A percentile compares a stretch with the other conserved stretches of the same genome.
Evolutionary conservation across 2,888 invertebrate genomes (phyloP).

Genomic region (Nomada flava): DNA sequence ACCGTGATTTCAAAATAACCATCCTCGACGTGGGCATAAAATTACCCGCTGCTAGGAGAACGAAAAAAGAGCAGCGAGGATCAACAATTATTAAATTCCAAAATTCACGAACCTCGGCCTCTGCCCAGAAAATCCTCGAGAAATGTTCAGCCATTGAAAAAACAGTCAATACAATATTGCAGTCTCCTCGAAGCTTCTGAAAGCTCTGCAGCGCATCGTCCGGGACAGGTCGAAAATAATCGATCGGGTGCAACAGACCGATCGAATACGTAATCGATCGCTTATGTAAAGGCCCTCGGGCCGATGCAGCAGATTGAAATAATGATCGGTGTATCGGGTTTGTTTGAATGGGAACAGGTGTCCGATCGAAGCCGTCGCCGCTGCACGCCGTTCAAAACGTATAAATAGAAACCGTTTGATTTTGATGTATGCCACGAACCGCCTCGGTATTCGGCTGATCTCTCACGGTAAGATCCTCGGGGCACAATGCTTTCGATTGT

Average conservation of each 20-base stretch:
- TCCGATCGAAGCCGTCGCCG: constrained; percentile 73
- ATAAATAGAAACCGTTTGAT: constrained; percentile 82
- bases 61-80: too few species aligned
- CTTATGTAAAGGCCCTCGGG: constrained; percentile 28
- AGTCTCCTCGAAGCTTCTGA: background rate
- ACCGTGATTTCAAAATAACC: too few species aligned
- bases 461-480: constrained; percentile 51
- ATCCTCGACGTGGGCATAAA: too few species aligned
- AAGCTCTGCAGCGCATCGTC: background rate
- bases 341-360: constrained; percentile 76
- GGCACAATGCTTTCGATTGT: constrained; percentile 29
- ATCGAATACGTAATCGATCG: constrained; percentile 37
- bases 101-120: too few species aligned
- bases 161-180: background rate
- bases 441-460: constrained; percentile 73
- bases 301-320: constrained; percentile 61
- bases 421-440: constrained; percentile 79
- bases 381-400: constrained; percentile 71
- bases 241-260: constrained; percentile 21
- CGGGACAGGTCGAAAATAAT: background rate
- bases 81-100: too few species aligned
- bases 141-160: too few species aligned
- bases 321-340: constrained; percentile 65
- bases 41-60: too few species aligned
- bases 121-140: too few species aligned